Conservation (phyloP, 2,797 vertebrate genomes). For the Pteronotus mesoamericanus region DNA sequence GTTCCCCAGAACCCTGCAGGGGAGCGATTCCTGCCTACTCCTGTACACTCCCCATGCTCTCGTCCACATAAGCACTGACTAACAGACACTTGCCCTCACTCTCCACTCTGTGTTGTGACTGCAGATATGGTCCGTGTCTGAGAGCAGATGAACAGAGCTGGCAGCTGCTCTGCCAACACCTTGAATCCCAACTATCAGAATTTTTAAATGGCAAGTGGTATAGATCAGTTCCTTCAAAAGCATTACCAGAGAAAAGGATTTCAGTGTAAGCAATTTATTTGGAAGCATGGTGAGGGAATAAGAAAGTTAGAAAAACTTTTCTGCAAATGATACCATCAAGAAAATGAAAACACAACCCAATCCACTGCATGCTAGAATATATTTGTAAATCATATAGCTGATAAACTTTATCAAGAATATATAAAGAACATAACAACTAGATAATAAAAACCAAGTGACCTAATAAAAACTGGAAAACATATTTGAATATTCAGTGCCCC, state of each 20-base stretch:
- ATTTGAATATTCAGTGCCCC: not conserved
- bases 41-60: too few relatives aligned
- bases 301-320: not conserved
- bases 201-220: not conserved
- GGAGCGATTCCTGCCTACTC: too few relatives aligned
- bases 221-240: not conserved
- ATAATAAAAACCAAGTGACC: not conserved
- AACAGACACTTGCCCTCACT: too few relatives aligned
- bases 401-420: not conserved
- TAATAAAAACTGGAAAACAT: not conserved
- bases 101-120: too few relatives aligned
- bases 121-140: too few relatives aligned
- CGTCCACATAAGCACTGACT: too few relatives aligned
- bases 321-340: not conserved
- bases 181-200: not conserved
- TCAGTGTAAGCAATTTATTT: not conserved
- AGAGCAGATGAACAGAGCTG: too few relatives aligned
- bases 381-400: not conserved
- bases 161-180: too few relatives aligned
- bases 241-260: not conserved
- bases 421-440: not conserved
- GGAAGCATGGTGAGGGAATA: not conserved
- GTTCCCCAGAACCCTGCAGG: too few relatives aligned
- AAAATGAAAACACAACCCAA: not conserved
- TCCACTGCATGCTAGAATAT: not conserved